Base-by-base conservation (phyloP, 2,888 invertebrate species). In the Listrodromus nycthemerus region DNA sequence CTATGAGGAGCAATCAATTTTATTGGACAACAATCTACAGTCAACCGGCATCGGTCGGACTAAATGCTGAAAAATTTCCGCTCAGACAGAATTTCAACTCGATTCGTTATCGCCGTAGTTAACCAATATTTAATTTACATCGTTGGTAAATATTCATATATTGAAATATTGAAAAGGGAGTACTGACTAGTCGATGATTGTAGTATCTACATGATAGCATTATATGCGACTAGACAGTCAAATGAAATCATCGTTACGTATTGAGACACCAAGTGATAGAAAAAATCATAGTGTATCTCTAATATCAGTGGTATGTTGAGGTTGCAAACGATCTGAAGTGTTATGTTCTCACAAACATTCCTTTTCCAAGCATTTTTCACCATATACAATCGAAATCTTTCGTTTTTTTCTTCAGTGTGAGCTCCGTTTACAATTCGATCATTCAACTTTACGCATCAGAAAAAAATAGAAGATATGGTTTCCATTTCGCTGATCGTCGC, bases 1-100 rank as follows among this genome's bases (percentile, higher is more conserved):
- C 77, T 30, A 66, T 92, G 0, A 87, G 87, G 82, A 91, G 91
- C 76, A 83, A 85, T 13, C 82, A 88, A 13, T 88, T 80, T 5
- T 69, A 86, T n/a, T 70, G 78, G 1, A 87, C 88, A 1, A 85
- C 89, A n/a, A 83, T 85, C 61, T 55, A 78, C 37, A 16, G 16
- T 16, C 1, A 45, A 45, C 41, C 4, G 41, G 41, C 41, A 4
- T 10, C 10, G 16, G 3, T 16, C 41, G 16, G 13, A 45, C 16
- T 1, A 4, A 45, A 16, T 3, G 2, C 13, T 4, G 3, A 16
- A 16, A 45, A 16, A 0, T 45, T 45, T 16, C 41, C 41, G 5
- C 41, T 13, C 0, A 45, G 41, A 10, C 2, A 10, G 37, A 10
- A 45, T 13, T 16, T 45, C 3, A 45, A 45, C 4, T 45, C 13